A percentile compares a stretch with the other conserved stretches of the same genome.
These are phyloP conservation scores for Rotaria socialis DNA, from an alignment of 2,888 invertebrate genomes.

Conservation along the genomic window DNA sequence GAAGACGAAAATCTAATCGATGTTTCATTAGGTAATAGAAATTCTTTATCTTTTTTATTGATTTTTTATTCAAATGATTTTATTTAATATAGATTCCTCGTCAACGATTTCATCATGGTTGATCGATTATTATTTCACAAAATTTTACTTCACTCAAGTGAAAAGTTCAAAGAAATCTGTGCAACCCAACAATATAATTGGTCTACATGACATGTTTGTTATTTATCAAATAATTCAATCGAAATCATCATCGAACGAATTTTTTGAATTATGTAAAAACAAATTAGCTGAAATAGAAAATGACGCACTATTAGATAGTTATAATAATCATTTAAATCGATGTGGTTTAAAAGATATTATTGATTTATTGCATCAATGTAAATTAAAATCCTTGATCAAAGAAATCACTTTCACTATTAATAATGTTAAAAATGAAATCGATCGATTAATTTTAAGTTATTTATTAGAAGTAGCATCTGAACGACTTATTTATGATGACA, in stretches of 20 bases:
- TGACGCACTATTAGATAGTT: not conserved
- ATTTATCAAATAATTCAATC: constrained; percentile 1
- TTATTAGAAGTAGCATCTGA: not conserved
- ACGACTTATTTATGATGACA: not conserved
- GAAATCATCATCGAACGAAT: not conserved
- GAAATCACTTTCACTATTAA: not conserved
- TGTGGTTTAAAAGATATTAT: constrained; percentile 24
- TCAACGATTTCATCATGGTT: constrained; percentile 29
- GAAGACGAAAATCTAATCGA: not conserved
- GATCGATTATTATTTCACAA: not conserved
- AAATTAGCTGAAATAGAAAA: not conserved
- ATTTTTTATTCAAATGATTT: not conserved
- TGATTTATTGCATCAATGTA: constrained; percentile 18
- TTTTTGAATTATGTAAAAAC: not conserved
- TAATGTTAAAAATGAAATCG: not conserved
- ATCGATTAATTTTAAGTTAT: not conserved
- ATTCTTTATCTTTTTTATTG: not conserved
- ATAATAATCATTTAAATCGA: constrained; percentile 24
- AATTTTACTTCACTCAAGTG: not conserved
- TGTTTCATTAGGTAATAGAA: not conserved
- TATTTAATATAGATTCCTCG: not conserved
- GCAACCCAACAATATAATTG: not conserved
- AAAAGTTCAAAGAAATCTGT: not conserved
- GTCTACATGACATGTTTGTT: constrained; percentile 35
- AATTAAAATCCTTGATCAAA: not conserved